These are phyloP conservation scores for Formicarius rufipectus DNA, from an alignment of 2,113 vertebrate genomes.

Conservation along the genomic window DNA sequence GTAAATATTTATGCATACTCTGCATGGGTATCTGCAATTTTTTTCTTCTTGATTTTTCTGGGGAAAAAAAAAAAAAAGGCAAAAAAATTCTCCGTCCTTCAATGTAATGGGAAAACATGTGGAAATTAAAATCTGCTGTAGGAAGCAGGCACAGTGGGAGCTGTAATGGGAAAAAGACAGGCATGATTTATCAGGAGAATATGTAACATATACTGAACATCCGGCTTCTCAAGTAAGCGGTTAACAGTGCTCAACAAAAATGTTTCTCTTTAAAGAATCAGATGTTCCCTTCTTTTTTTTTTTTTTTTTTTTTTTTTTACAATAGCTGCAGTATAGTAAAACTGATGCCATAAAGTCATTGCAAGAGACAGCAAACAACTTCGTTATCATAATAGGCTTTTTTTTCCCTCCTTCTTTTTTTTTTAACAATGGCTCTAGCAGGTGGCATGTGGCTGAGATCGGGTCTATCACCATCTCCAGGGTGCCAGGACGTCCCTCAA, in stretches of 20 bases:
- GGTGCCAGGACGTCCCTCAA: constrained; percentile 80
- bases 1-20: constrained; percentile 19
- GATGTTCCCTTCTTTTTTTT: constrained; percentile 49
- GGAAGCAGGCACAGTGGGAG: constrained; percentile 24
- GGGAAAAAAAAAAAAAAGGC: not conserved
- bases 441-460: constrained; percentile 85
- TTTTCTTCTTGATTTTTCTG: not conserved
- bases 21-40: not conserved
- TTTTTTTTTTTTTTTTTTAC: not conserved
- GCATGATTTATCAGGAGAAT: constrained; percentile 21
- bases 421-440: constrained; percentile 88
- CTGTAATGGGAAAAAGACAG: constrained; percentile 22
- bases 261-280: constrained; percentile 67
- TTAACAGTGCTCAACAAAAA: constrained; percentile 44
- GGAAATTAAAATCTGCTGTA: constrained; percentile 21
- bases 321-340: constrained; percentile 53
- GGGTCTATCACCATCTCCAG: constrained; percentile 72
- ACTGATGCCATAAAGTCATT: constrained; percentile 81
- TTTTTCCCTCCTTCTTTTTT: constrained; percentile 25
- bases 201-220: constrained; percentile 14
- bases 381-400: constrained; percentile 85
- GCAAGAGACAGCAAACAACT: constrained; percentile 81
- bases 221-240: constrained; percentile 36
- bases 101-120: constrained; percentile 35
- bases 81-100: not conserved